Evolutionary conservation across 2,113 vertebrate species (phyloP), one percentile per base, ranked within the genome.

Genomic region (Charadrius vociferus): DNA sequence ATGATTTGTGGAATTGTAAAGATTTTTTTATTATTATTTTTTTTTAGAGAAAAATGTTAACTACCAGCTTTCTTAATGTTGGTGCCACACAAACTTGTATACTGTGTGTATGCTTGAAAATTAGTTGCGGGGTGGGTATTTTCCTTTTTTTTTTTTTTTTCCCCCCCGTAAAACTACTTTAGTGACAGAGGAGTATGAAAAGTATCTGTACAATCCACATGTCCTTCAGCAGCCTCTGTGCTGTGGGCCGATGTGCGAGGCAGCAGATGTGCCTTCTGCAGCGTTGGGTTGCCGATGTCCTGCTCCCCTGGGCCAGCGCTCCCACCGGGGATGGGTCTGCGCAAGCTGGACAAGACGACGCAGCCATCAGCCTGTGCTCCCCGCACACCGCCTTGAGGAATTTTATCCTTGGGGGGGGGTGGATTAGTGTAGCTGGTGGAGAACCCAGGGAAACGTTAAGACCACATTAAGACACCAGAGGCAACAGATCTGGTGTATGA

Each of bases 311-410:
- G 36, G 36, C 70, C 59, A 16, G 0, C 1, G 2, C 36, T 81
- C 61, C 37, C 10, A 6, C 50, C 43, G 34, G 15, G 29, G 56
- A 26, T 45, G 8, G 23, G 17, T 59, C 49, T 29, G 59, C 29
- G 59, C 50, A 12, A 63, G 63, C 36, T 55, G 84, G 34, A 63
- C 10, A 3, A 70, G 65, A 12, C 0, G 0, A 18, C 3, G 0
- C 50, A 27, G 24, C 75, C 8, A 0, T 77, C 5, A 0, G 30
- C 37, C 47, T 13, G 22, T 27, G 6, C 59, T 88, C 61, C 26
- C 39, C 29, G 4, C 11, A 5, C 5, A 0, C 17, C 23, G 19
- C 59, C 52, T 11, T 45, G 26, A 52, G 70, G 53, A 39, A 5
- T 23, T 61, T 27, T 20, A 24, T 37, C 45, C 3, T 9, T 20